Base-by-base conservation (phyloP, 2,888 invertebrate genomes). In the Linnaemya vulpina region DNA sequence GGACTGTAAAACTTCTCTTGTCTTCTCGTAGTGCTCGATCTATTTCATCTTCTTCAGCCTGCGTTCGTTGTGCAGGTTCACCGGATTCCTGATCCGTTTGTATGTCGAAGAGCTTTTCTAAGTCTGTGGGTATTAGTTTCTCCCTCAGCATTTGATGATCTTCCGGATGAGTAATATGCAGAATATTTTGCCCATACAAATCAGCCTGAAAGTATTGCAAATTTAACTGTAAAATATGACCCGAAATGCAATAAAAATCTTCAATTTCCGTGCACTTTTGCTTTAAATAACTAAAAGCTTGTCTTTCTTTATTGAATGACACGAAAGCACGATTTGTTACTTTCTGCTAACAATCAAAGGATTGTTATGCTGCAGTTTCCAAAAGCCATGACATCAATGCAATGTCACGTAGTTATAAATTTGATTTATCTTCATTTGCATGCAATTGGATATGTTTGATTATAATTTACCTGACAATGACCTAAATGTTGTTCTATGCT, bases 401-500 rank as follows among this genome's bases (percentile, higher is more conserved):
- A 77, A 73, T 74, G 83, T 76, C 86, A 86, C 83, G 83, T 86
- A 76, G 20, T 40, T 43, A 74, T 25, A 46, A 58, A 13, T 22
- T 62, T n/a, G 22, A 20, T 17, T 51, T 46, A 25, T 30, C 25
- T 43, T 40, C 22, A 43, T 43, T 43, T 49, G 10, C 11, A 22
- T 49, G n/a, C 22, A 40, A 20, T 63, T 55, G 51, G 46, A 60
- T 43, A 30, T 35, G 3, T 63, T 35, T 55, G 11, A n/a, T n/a
- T 40, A 53, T 30, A n/a, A 7, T 83, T 93, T 93, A 96, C 96
- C 94, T 96, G 96, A 89, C 96, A 95, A 92, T 98, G 96, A 79
- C 98, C 98, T 87, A 98, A 93, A 89, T 96, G 94, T 89, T 96
- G 95, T 91, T 97, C 97, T 38, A 98, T 94, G 88, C 96, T 96